Base-by-base conservation (phyloP, 1,140 invertebrate genomes). In the Euura saliciscinereae region DNA sequence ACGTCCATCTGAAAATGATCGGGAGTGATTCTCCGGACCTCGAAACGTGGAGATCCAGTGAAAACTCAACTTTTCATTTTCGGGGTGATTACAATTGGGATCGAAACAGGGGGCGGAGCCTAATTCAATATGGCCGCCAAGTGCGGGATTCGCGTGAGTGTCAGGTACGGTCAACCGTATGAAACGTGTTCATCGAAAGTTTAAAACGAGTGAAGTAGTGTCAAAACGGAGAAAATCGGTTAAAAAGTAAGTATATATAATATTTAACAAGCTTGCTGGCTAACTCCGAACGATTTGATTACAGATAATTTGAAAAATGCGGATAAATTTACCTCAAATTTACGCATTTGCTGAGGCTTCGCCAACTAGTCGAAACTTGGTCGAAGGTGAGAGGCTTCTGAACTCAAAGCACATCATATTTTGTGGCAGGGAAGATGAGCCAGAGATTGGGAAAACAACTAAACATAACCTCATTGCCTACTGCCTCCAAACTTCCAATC, bases 401-500 rank as follows among this genome's bases (percentile, higher is more conserved):
- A 51, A 51, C n/a, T 51, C 46, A 7, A 51, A 51, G 11, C 7
- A 51, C 46, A 51, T 51, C 7, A 51, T 51, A 51, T 51, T 51
- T 51, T 51, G 46, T 51, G 46, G 46, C 46, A 8, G 46, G 46
- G 11, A 51, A 51, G 11, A 51, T 2, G 11, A 51, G 46, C n/a
- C n/a, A 51, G 46, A 51, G 46, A 51, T n/a, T 51, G 11, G 11
- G 11, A 51, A 51, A 0, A 51, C 46, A 2, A n/a, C n/a, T 28
- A 28, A 28, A 51, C 46, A n/a, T 51, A 66, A 10, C 10, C 43
- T 72, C 43, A 66, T 44, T 2, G 73, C 73, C 13, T 66, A 71
- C 6, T 74, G 73, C 59, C 42, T 74, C 28, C 66, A 71, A 74
- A 74, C 70, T 4, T 74, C 73, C 28, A 10, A 71, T 66, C 0